Base-by-base conservation (phyloP, 1,140 invertebrate genomes). In the Alviniconcha marisindica region DNA sequence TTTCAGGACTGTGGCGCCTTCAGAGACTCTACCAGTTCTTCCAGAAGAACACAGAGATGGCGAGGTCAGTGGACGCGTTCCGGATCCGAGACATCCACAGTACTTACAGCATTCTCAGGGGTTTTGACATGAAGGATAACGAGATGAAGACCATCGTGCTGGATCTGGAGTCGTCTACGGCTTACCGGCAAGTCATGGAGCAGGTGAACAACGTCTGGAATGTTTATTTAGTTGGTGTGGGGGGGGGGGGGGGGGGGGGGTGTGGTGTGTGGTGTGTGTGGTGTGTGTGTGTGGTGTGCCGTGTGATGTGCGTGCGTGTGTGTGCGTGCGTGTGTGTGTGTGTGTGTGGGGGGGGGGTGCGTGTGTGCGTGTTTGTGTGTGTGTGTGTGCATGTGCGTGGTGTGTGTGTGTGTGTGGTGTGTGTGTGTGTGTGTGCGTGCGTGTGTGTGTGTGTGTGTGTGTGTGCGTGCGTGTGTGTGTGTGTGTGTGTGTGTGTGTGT, bases 121-220 rank as follows among this genome's bases (percentile, higher is more conserved):
- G 77, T 28, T 76, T 86, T 14, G 83, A 86, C 56, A 44, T 56
- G 73, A 85, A 86, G 38, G 83, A 79, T 14, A 42, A 80, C 4
- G 78, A 54, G 18, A 33, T 71, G n/a, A 87, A 87, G 38, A 85
- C 84, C 79, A 91, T 91, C 18, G 86, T 91, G 4, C 81, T 91
- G 48, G 90, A 91, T 60, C 79, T 91, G 2, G 87, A 87, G 1
- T 87, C 88, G 2, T 78, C 77, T n/a, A 77, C 81, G 15, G 87
- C 90, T 36, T 88, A 88, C 51, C 86, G 87, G 54, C 38, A 78
- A 2, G 87, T 90, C 14, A 77, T 90, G 56, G 86, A 88, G 66
- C 89, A 90, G 88, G 90, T 91, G 60, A 40, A 18, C 21, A n/a
- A 24, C 21, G 18, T 7, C 48, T 51, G 21, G 48, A 7, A 7